Evolutionary conservation across 2,888 invertebrate species (phyloP).

Genomic region (Chesias legatella): DNA sequence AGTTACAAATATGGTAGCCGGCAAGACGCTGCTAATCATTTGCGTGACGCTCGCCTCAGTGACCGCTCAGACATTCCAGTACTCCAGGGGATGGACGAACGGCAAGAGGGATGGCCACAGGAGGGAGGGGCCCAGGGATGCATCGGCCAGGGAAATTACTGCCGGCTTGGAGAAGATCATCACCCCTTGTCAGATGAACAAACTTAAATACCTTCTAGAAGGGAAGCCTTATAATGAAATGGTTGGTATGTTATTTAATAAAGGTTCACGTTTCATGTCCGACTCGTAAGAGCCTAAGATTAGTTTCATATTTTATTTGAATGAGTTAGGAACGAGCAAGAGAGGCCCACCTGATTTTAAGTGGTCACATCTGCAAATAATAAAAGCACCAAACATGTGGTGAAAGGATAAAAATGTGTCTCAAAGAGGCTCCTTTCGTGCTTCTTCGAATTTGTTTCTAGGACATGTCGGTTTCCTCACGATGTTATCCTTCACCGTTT

Average conservation of each 20-base stretch:
- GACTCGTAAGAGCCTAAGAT: too few relatives aligned
- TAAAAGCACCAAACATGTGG: too few relatives aligned
- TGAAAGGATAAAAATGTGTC: too few relatives aligned
- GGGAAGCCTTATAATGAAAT: slow-evolving; percentile 71
- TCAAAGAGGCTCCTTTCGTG: too few relatives aligned
- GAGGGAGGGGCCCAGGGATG: slow-evolving; percentile 33
- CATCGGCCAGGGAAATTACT: slow-evolving; percentile 37
- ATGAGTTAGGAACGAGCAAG: too few relatives aligned
- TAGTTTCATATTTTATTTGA: too few relatives aligned
- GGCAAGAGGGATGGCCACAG: slow-evolving; percentile 80
- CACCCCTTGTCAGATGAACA: slow-evolving; percentile 72
- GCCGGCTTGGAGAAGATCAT: slow-evolving; percentile 52
- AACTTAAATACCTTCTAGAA: slow-evolving; percentile 72
- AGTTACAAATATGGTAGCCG: slow-evolving; percentile 49
- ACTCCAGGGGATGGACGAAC: slow-evolving; percentile 89
- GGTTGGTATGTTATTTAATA: slow-evolving; percentile 48
- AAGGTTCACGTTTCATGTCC: too few relatives aligned
- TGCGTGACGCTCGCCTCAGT: slow-evolving; percentile 66
- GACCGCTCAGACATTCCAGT: slow-evolving; percentile 86
- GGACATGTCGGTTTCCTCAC: too few relatives aligned
- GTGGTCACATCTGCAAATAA: too few relatives aligned
- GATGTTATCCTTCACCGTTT: too few relatives aligned
- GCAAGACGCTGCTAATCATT: slow-evolving; percentile 54
- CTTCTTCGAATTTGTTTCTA: too few relatives aligned
- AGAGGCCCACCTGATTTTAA: too few relatives aligned